Evolutionary conservation across 2,113 vertebrate species (phyloP), one percentile per base, ranked within the genome.

Genomic region (Gadus macrocephalus): DNA sequence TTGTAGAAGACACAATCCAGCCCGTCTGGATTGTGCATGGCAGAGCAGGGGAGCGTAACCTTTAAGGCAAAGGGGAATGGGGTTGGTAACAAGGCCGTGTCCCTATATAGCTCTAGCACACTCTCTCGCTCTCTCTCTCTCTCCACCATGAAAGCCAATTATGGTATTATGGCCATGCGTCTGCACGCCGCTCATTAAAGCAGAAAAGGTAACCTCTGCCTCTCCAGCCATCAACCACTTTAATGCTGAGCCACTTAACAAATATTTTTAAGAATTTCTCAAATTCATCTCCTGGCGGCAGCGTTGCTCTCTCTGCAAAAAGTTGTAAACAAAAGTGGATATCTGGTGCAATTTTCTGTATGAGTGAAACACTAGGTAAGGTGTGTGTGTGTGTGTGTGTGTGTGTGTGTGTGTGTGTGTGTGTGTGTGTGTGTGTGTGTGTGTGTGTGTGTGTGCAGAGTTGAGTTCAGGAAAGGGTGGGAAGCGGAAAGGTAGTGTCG

Each of bases 191-290:
- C 78, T 84, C 81, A 83, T 86, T 84, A 25, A 75, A 83, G 73
- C 80, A 14, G 69, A 68, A 78, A 73, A 72, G 76, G 42, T 79
- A 75, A 88, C 83, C 76, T 78, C 81, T 71, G 66, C 79, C 79
- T 82, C 76, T 69, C 76, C 75, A 76, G 74, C 70, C 73, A 14
- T 58, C 70, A 76, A 81, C 83, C 81, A 81, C 87, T 85, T 85
- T 85, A 84, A 77, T 76, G 76, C 78, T 68, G 72, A 85, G 76
- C 82, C 63, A 62, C 80, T 91, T 78, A 74, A 79, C 83, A 92
- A 90, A 90, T 92, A 90, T 92, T 87, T 90, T 83, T 71, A 70
- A 86, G 86, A 90, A 85, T 88, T 84, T 90, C 88, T 90, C 59
- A 42, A 82, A 86, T 82, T 93, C 85, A 85, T 88, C 78, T 78